Conservation (phyloP, 2,113 vertebrate genomes). For the Passer domesticus region DNA sequence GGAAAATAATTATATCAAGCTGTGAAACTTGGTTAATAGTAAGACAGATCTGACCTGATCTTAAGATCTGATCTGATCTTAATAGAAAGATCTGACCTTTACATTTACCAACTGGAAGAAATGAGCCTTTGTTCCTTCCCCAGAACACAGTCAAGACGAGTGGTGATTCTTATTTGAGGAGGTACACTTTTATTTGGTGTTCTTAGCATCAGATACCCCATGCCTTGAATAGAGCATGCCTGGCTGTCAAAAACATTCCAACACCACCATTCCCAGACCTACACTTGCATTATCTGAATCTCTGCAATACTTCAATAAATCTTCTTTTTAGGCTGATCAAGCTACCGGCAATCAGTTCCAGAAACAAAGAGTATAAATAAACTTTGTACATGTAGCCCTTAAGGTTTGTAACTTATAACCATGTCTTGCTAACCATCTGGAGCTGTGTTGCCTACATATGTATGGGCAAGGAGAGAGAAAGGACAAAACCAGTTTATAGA, state of each 20-base stretch:
- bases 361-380: neutral
- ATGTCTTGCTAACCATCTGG: neutral
- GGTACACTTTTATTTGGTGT: neutral
- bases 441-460: neutral
- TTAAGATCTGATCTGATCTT: neutral
- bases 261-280: neutral
- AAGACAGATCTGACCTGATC: neutral
- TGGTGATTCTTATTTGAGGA: neutral
- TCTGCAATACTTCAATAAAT: neutral
- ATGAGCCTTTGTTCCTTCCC: neutral
- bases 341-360: neutral
- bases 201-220: neutral
- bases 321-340: neutral
- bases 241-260: neutral
- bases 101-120: neutral
- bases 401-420: neutral
- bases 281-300: neutral
- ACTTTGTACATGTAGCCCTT: neutral
- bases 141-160: neutral
- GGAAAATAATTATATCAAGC: neutral
- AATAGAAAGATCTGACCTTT: neutral
- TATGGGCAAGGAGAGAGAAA: neutral
- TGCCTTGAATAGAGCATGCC: neutral
- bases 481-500: neutral
- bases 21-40: neutral